Percentiles rank a stretch among this genome's conserved stretches.
Conservation (phyloP, 1,140 invertebrate genomes). For the Mesaphorura yosii region DNA sequence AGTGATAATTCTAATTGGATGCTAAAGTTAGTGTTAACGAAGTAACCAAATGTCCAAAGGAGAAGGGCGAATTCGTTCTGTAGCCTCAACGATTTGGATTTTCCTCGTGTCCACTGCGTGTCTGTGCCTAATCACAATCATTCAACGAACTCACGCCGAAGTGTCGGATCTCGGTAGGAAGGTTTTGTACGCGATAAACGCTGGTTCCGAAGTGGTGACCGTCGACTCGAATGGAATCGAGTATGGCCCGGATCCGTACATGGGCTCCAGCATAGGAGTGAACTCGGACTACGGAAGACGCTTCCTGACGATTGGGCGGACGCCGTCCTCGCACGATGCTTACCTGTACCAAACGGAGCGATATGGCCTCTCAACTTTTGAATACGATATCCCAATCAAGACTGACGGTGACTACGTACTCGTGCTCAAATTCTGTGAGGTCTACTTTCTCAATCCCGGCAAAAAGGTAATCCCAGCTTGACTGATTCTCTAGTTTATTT, state of each 20-base stretch:
- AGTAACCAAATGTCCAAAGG: too few species aligned
- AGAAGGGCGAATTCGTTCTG: too few species aligned
- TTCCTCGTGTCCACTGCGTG: too few species aligned
- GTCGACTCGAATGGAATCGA: slow-evolving; percentile 64
- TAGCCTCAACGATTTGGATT: too few species aligned
- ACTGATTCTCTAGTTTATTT: slow-evolving; percentile 1
- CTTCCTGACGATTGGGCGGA: slow-evolving; percentile 60
- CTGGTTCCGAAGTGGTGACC: slow-evolving; percentile 38
- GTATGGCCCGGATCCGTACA: slow-evolving; percentile 63
- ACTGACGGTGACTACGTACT: slow-evolving; percentile 77
- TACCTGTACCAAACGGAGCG: slow-evolving; percentile 80
- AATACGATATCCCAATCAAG: slow-evolving; percentile 72
- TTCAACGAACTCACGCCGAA: too few species aligned
- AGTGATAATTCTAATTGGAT: too few species aligned
- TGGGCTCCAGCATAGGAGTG: slow-evolving; percentile 69
- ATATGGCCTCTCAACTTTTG: slow-evolving; percentile 77
- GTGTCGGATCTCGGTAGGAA: neutral
- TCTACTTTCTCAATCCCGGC: slow-evolving; percentile 76
- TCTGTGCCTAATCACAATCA: too few species aligned
- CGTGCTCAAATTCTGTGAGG: slow-evolving; percentile 81
- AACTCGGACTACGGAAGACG: slow-evolving; percentile 73
- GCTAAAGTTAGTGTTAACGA: too few species aligned
- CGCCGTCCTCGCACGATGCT: slow-evolving; percentile 62
- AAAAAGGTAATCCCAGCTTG: slow-evolving; percentile 54
- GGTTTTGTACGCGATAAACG: slow-evolving; percentile 18